Conservation (phyloP, 2,113 vertebrate genomes). For the Porphyrio hochstetteri region DNA sequence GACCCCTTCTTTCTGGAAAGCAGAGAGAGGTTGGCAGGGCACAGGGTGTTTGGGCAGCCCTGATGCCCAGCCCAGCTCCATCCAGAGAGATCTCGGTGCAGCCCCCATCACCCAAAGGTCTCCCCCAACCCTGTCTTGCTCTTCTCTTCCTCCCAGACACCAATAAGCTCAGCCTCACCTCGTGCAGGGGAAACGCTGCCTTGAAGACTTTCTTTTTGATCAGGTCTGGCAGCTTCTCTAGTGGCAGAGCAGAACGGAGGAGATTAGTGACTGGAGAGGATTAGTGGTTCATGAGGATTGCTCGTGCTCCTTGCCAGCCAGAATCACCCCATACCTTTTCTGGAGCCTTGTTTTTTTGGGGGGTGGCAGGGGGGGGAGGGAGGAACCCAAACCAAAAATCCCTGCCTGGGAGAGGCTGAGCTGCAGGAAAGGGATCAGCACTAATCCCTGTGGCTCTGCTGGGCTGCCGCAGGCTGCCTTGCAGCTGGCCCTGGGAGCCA, state of each 20-base stretch:
- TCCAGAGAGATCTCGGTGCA: fast-evolving
- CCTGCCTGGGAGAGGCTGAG: neutral
- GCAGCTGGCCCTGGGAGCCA: neutral
- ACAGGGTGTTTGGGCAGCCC: neutral
- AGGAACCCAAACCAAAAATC: neutral
- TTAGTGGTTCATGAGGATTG: too few relatives aligned
- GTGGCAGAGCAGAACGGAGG: neutral
- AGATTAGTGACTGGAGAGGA: neutral
- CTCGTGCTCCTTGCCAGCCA: neutral
- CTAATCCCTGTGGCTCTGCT: neutral
- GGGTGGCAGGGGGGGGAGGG: too few relatives aligned
- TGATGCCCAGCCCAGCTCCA: neutral
- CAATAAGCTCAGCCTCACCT: constrained; percentile 70
- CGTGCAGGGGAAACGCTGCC: constrained; percentile 85
- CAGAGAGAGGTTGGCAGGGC: neutral
- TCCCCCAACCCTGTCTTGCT: neutral
- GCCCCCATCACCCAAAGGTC: neutral
- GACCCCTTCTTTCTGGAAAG: constrained; percentile 59
- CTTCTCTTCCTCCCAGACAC: neutral
- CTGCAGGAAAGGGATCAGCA: neutral
- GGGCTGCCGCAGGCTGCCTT: neutral
- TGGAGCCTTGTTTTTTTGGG: neutral
- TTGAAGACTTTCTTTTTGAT: constrained; percentile 81
- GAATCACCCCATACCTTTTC: neutral
- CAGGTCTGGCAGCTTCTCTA: constrained; percentile 80